Conservation (phyloP, 2,113 vertebrate species). For the Takifugu flavidus region DNA sequence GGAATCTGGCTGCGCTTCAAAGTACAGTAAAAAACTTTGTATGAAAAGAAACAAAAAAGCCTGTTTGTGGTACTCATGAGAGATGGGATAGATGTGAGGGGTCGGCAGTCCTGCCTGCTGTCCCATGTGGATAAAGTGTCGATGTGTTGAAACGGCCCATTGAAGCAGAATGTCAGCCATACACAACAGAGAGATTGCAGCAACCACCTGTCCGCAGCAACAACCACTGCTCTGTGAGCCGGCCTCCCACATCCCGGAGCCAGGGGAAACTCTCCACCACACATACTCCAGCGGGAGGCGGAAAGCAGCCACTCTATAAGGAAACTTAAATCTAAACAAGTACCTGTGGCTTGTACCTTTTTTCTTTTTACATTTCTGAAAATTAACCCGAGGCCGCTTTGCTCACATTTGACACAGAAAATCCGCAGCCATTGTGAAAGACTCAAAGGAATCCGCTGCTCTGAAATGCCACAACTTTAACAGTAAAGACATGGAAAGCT, state of each 20-base stretch:
- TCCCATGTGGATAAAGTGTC: constrained; percentile 52
- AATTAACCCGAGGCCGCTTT: constrained; percentile 13
- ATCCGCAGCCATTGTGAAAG: constrained; percentile 40
- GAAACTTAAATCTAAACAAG: constrained; percentile 3
- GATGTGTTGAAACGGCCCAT: constrained; percentile 65
- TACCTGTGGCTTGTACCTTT: not conserved
- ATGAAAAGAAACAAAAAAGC: constrained; percentile 14
- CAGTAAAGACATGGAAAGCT: constrained; percentile 60
- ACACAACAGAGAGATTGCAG: constrained; percentile 56
- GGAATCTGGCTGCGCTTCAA: constrained; percentile 9
- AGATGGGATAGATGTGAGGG: constrained; percentile 7
- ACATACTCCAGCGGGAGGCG: constrained; percentile 8
- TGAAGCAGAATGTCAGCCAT: constrained; percentile 61
- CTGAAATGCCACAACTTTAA: constrained; percentile 64
- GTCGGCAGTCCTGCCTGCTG: constrained; percentile 27
- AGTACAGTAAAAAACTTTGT: constrained; percentile 4
- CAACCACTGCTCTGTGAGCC: constrained; percentile 20
- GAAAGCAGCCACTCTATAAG: constrained; percentile 9
- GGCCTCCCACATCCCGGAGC: constrained; percentile 33
- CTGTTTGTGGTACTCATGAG: constrained; percentile 17
- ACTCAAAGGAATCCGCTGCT: constrained; percentile 48
- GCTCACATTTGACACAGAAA: constrained; percentile 43
- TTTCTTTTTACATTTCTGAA: constrained; percentile 4
- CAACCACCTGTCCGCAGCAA: constrained; percentile 52
- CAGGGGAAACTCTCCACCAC: constrained; percentile 33